Conservation (phyloP, 2,113 vertebrate genomes). For the Ifrita kowaldi region DNA sequence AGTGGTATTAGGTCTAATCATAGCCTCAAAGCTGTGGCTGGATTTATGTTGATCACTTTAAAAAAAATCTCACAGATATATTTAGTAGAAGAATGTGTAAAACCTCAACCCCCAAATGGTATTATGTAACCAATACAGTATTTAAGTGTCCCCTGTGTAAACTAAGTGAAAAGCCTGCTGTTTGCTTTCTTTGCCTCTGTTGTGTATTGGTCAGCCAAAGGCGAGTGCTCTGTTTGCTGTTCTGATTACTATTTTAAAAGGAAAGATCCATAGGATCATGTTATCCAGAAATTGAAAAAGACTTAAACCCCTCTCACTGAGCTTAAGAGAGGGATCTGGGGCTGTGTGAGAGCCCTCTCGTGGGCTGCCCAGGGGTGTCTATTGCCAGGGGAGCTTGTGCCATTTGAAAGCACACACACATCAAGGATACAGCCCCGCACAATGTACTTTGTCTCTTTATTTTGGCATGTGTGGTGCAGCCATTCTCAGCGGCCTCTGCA, state of each 20-base stretch:
- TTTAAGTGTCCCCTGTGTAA: conserved; percentile 60
- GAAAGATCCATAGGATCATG: conserved; percentile 42
- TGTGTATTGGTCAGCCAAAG: conserved; percentile 19
- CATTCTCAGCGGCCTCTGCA: not conserved
- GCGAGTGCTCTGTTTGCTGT: conserved; percentile 33
- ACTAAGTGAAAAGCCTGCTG: conserved; percentile 52
- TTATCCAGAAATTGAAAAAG: conserved; percentile 41
- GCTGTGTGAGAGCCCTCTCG: not conserved
- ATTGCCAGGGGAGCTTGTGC: not conserved
- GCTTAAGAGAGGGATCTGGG: not conserved
- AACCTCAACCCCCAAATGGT: conserved; percentile 31
- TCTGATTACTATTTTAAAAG: conserved; percentile 61
- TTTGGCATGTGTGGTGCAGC: conserved; percentile 2
- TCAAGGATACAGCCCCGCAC: not conserved
- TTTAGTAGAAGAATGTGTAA: conserved; percentile 55
- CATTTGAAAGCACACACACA: not conserved
- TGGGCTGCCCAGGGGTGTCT: not conserved
- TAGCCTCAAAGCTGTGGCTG: conserved; percentile 1
- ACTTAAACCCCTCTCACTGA: conserved; percentile 15
- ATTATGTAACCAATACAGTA: conserved; percentile 57
- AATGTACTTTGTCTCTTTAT: conserved; percentile 29
- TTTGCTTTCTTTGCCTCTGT: conserved; percentile 59
- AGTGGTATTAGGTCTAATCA: conserved; percentile 6
- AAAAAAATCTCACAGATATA: conserved; percentile 32
- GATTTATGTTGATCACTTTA: conserved; percentile 42